Conservation (phyloP, 2,888 invertebrate genomes). For the Drosophila kokeensis region DNA sequence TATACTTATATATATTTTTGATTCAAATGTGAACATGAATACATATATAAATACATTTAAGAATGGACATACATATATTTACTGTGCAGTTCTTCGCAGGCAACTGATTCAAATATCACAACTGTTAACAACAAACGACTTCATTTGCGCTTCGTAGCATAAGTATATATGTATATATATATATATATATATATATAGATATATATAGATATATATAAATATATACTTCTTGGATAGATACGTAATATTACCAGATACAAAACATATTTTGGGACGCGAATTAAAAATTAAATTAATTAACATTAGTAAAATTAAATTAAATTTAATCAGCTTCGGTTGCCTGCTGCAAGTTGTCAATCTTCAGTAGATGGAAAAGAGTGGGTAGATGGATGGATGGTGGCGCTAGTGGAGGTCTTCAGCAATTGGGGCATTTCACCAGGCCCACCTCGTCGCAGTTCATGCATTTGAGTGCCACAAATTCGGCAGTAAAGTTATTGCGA, state of each 20-base stretch:
- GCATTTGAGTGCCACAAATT: conserved; percentile 96
- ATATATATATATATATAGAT: conserved; percentile 10
- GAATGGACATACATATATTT: conserved; percentile 17
- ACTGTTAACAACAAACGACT: conserved; percentile 72
- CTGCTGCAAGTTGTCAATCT: conserved; percentile 1
- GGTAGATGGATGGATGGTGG: neutral
- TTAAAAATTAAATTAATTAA: conserved; percentile 5
- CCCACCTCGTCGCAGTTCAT: conserved; percentile 98
- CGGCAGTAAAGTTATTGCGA: conserved; percentile 96
- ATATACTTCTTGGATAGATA: conserved; percentile 5
- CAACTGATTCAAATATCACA: conserved; percentile 69
- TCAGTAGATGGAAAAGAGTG: neutral
- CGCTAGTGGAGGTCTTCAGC: conserved; percentile 85
- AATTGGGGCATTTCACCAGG: conserved; percentile 93
- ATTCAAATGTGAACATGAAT: conserved; percentile 9
- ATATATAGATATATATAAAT: conserved; percentile 1
- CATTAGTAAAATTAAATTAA: conserved; percentile 14
- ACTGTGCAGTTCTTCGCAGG: conserved; percentile 32
- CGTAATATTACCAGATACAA: conserved; percentile 15
- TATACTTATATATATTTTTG: conserved; percentile 7
- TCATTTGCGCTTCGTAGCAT: conserved; percentile 48
- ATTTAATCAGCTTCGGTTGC: conserved; percentile 37
- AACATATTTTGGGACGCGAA: conserved; percentile 30
- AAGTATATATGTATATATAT: conserved; percentile 28
- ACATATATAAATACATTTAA: conserved; percentile 1